Percentiles rank a stretch among this genome's conserved stretches.
Conservation (phyloP, 2,888 invertebrate species). For the Drosophila prolongata region DNA sequence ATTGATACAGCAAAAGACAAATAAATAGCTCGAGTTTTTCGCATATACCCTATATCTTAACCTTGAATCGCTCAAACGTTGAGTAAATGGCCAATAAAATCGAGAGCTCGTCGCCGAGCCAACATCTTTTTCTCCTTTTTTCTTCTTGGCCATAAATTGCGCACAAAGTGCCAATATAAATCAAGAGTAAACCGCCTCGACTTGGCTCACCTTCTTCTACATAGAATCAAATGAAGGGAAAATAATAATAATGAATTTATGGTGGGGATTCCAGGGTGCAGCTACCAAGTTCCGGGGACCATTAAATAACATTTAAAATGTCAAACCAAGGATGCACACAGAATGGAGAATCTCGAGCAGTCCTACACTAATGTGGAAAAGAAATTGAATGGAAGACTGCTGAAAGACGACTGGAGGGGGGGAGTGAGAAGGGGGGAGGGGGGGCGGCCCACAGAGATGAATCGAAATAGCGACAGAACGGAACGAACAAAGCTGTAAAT, state of each 20-base stretch:
- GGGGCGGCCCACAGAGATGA: constrained; percentile 16
- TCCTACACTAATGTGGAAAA: constrained; percentile 66
- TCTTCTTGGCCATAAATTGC: constrained; percentile 55
- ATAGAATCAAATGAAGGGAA: constrained; percentile 8
- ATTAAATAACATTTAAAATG: constrained; percentile 76
- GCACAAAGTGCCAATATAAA: constrained; percentile 70
- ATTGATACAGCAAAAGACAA: constrained; percentile 14
- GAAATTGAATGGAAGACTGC: constrained; percentile 69
- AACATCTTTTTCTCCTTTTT: constrained; percentile 1
- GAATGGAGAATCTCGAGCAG: background rate
- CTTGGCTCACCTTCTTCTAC: constrained; percentile 13
- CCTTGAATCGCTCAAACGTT: constrained; percentile 19
- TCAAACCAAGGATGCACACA: constrained; percentile 48
- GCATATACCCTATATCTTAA: constrained; percentile 13
- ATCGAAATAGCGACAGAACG: constrained; percentile 6
- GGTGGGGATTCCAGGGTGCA: constrained; percentile 6
- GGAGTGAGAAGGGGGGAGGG: background rate
- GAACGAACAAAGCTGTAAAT: constrained; percentile 45
- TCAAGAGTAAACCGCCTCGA: constrained; percentile 58
- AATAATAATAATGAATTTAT: constrained; percentile 72
- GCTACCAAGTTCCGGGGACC: constrained; percentile 45
- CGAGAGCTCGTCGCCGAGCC: constrained; percentile 1
- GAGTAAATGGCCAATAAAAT: constrained; percentile 31
- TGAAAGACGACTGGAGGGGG: background rate
- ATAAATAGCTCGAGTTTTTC: background rate